Conservation (phyloP, 1,140 invertebrate species). For the Diachasmimorpha longicaudata region DNA sequence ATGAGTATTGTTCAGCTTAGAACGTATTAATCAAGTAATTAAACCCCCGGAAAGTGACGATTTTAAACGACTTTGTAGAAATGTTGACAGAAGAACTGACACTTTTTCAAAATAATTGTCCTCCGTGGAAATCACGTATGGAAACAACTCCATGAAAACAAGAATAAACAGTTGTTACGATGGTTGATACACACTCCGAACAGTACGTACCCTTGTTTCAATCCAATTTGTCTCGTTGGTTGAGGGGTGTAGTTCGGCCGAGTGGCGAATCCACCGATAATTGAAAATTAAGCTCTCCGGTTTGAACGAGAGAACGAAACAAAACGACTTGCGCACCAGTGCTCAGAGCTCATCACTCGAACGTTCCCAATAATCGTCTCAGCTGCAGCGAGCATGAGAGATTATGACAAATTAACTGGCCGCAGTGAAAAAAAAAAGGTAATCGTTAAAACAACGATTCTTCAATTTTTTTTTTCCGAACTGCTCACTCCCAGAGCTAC, state of each 20-base stretch:
- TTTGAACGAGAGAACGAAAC: slow-evolving; percentile 15
- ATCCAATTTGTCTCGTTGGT: slow-evolving; percentile 23
- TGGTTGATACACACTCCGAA: neutral
- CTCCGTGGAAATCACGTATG: neutral
- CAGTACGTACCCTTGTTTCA: neutral
- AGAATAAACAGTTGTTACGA: neutral
- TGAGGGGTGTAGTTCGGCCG: neutral
- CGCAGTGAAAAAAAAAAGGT: neutral
- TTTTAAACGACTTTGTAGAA: too few relatives aligned
- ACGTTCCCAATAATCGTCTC: neutral
- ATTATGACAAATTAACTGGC: neutral
- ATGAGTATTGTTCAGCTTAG: neutral
- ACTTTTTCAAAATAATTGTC: too few relatives aligned
- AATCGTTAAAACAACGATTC: neutral
- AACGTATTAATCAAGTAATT: too few relatives aligned
- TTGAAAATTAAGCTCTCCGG: slow-evolving; percentile 40
- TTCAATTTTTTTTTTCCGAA: neutral
- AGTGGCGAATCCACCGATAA: slow-evolving; percentile 33
- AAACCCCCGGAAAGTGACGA: too few relatives aligned
- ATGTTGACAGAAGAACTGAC: too few relatives aligned
- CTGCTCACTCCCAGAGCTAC: neutral
- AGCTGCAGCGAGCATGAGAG: neutral
- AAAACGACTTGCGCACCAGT: slow-evolving; percentile 11
- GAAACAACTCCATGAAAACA: neutral
- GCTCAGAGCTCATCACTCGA: neutral